These are phyloP conservation scores for Ptychochromis oligacanthus DNA, from an alignment of 2,113 vertebrate species.

Conservation along the genomic window DNA sequence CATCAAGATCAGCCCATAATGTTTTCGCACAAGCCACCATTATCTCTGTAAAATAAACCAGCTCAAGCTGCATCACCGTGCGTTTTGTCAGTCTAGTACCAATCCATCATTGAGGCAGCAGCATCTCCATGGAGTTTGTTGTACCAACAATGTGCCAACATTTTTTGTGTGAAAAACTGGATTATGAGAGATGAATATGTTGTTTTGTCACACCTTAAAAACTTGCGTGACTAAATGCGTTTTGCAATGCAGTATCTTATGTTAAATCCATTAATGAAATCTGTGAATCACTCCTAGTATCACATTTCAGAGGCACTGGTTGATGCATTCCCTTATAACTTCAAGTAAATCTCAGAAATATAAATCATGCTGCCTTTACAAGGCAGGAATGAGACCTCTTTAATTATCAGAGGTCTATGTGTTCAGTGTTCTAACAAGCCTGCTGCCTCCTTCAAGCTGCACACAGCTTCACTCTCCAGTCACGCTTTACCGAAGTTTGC, in stretches of 20 bases:
- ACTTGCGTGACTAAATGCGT: background rate
- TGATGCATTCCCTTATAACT: background rate
- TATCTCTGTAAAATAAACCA: background rate
- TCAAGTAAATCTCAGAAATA: background rate
- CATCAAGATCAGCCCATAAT: background rate
- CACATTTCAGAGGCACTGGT: background rate
- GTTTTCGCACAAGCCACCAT: background rate
- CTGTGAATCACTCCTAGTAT: background rate
- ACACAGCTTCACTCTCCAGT: background rate
- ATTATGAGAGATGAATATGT: background rate
- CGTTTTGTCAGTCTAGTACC: background rate
- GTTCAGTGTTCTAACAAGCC: background rate
- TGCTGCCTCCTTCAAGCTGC: background rate
- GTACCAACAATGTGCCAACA: background rate
- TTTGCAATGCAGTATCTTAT: background rate
- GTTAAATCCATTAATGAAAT: background rate
- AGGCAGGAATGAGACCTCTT: background rate
- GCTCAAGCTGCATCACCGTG: background rate
- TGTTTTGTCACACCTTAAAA: background rate
- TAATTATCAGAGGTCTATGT: slow-evolving; percentile 3
- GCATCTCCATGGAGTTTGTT: background rate
- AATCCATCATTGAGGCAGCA: background rate
- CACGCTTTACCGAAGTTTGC: slow-evolving; percentile 9
- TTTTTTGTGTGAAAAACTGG: background rate
- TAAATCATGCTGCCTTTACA: background rate